These are phyloP conservation scores for Spisula subtruncata DNA, from an alignment of 2,888 invertebrate species.

Conservation along the genomic window DNA sequence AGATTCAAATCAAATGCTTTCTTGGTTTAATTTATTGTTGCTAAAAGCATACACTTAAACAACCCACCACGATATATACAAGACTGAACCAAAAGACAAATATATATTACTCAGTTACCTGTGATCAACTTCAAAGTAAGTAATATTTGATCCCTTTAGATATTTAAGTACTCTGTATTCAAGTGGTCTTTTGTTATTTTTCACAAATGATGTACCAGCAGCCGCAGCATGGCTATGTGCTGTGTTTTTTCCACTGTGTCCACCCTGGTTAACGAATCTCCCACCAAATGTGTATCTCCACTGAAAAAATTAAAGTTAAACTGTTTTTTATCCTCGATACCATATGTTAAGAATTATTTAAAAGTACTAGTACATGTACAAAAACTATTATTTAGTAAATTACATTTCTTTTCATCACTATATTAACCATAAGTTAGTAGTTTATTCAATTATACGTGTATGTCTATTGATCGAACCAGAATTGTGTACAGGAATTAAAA, in stretches of 20 bases:
- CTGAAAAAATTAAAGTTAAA: constrained; percentile 28
- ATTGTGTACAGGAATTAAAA: neutral
- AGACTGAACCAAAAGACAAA: no score
- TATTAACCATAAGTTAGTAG: no score
- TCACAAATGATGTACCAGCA: constrained; percentile 81
- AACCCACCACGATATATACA: no score
- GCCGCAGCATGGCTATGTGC: constrained; percentile 74
- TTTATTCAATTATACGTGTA: no score
- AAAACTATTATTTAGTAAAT: no score
- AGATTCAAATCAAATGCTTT: no score
- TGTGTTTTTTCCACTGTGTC: constrained; percentile 67
- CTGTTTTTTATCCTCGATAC: no score
- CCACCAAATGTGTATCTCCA: constrained; percentile 80
- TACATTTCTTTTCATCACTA: no score
- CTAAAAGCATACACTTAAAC: no score
- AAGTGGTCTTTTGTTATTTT: constrained; percentile 80
- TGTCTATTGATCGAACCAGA: neutral
- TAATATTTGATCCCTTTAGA: constrained; percentile 71
- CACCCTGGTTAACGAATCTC: constrained; percentile 75
- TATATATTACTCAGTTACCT: constrained; percentile 44
- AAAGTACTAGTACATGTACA: no score
- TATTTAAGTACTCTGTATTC: constrained; percentile 81
- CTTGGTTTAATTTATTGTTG: no score
- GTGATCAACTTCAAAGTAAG: constrained; percentile 79
- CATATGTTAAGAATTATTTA: no score